Conservation (phyloP, 2,113 vertebrate species). For the Dermatemys mawii region DNA sequence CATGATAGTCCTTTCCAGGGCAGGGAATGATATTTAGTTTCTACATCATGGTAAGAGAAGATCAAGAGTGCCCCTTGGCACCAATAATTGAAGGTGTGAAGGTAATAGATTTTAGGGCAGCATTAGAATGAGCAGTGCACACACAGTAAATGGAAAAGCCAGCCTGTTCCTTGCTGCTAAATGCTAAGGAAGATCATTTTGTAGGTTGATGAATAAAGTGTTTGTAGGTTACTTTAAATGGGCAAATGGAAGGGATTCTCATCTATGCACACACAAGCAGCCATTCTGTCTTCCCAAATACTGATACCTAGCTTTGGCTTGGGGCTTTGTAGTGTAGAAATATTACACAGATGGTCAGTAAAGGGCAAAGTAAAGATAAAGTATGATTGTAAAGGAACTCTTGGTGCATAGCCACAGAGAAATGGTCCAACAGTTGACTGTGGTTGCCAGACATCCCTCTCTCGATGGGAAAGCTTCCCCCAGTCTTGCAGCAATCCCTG, state of each 20-base stretch:
- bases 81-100: background rate
- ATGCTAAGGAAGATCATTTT: background rate
- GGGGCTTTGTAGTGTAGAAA: background rate
- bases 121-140: background rate
- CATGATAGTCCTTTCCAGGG: rapidly evolving
- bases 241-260: background rate
- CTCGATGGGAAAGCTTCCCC: constrained; percentile 52
- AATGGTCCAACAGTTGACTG: background rate
- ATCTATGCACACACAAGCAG: background rate
- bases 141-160: background rate
- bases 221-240: background rate
- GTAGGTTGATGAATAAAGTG: background rate
- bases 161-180: background rate
- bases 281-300: background rate
- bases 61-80: background rate
- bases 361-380: background rate
- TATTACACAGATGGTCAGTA: background rate
- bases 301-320: background rate
- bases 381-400: background rate
- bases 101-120: background rate
- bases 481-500: constrained; percentile 6
- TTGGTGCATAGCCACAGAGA: background rate
- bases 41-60: background rate
- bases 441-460: background rate
- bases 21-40: background rate